phyloP scores from a whole-genome alignment of 2,797 vertebrate species.

The Gymnocypris eckloni region DNA sequence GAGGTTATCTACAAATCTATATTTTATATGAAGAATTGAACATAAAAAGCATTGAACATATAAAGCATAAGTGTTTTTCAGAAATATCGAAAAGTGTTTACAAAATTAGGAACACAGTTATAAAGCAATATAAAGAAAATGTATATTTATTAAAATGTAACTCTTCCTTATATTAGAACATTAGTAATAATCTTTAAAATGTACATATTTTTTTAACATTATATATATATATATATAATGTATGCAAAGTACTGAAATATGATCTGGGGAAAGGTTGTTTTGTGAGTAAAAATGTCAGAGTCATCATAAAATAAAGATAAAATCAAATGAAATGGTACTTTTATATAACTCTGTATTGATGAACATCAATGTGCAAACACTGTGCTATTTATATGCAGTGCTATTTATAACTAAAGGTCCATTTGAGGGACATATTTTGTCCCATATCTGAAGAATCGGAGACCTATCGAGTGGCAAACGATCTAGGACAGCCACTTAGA shows the following conservation, averaged over 20 bases:
- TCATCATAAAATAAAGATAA: neutral
- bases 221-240: neutral
- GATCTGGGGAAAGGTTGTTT: neutral
- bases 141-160: neutral
- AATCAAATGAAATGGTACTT: neutral
- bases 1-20: neutral
- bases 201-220: neutral
- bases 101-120: neutral
- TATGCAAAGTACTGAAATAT: neutral
- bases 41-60: no score
- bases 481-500: conserved; percentile 38
- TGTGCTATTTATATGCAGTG: neutral
- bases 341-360: neutral
- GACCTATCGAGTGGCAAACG: conserved; percentile 5
- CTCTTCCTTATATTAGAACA: neutral
- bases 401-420: conserved; percentile 12
- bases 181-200: neutral
- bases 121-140: neutral
- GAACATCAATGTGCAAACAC: neutral
- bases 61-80: neutral
- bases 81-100: neutral
- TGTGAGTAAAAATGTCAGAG: neutral
- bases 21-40: neutral
- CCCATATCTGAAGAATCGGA: neutral
- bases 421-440: conserved; percentile 22